A percentile compares a stretch with the other conserved stretches of the same genome.
Evolutionary conservation across 2,797 vertebrate species (phyloP).

Genomic region (Lacerta bilineata): DNA sequence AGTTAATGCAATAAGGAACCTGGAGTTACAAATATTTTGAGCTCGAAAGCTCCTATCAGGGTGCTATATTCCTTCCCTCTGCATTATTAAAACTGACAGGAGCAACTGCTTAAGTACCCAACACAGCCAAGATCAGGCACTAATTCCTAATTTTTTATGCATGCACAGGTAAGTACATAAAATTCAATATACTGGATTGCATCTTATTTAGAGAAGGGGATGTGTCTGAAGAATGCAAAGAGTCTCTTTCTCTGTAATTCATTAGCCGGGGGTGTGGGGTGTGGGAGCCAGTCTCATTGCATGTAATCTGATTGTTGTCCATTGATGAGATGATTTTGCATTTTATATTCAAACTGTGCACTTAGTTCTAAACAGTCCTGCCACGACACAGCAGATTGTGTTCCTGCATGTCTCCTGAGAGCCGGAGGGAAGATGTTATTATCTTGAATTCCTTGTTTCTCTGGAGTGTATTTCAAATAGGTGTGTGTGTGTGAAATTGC

Average conservation of each 20-base stretch:
- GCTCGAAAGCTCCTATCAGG: not conserved
- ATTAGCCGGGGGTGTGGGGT: not conserved
- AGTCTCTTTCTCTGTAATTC: not conserved
- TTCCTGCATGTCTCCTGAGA: not conserved
- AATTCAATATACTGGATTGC: not conserved
- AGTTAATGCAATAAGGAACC: slow-evolving; percentile 18
- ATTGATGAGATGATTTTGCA: not conserved
- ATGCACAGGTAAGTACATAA: not conserved
- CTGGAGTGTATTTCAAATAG: not conserved
- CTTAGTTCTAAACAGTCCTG: not conserved
- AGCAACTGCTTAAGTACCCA: slow-evolving; percentile 6
- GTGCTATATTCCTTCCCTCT: not conserved
- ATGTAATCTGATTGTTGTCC: not conserved
- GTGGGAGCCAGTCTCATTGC: not conserved
- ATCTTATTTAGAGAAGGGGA: not conserved
- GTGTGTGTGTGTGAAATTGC: not conserved
- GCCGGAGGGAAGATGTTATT: not conserved
- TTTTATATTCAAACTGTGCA: slow-evolving; percentile 8
- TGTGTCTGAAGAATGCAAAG: not conserved
- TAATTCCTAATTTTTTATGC: not conserved
- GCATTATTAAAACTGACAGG: slow-evolving; percentile 1
- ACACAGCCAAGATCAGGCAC: not conserved
- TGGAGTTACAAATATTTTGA: slow-evolving; percentile 17
- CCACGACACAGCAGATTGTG: not conserved
- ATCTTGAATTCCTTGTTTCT: not conserved